Conservation (phyloP, 2,888 invertebrate genomes). For the Hypsopygia costalis region DNA sequence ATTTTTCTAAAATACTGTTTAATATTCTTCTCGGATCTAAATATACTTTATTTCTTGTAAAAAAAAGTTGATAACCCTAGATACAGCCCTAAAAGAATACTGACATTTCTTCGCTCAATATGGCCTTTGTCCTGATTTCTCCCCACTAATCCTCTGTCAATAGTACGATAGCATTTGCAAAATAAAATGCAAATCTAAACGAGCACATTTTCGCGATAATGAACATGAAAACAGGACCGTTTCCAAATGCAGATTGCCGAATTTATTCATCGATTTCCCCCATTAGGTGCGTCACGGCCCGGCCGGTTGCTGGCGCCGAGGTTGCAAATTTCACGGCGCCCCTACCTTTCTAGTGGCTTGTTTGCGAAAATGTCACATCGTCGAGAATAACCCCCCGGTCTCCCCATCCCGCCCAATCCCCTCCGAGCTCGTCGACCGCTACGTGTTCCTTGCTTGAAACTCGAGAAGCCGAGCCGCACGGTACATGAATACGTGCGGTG, state of each 20-base stretch:
- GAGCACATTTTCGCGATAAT: conserved; percentile 30
- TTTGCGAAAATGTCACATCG: conserved; percentile 71
- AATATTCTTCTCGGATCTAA: too few relatives aligned
- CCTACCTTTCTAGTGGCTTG: conserved; percentile 47
- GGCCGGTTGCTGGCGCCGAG: conserved; percentile 42
- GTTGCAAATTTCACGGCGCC: conserved; percentile 51
- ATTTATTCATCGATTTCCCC: conserved; percentile 57
- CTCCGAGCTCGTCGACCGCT: conserved; percentile 31
- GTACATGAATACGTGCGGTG: conserved; percentile 36
- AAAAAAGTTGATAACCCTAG: too few relatives aligned
- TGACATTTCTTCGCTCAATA: too few relatives aligned
- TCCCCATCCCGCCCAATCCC: conserved; percentile 22
- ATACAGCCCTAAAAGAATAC: too few relatives aligned
- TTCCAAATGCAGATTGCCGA: conserved; percentile 30
- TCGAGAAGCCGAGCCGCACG: conserved; percentile 31
- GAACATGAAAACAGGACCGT: conserved; percentile 26
- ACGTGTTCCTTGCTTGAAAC: conserved; percentile 50
- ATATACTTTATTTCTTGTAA: too few relatives aligned
- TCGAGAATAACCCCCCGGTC: conserved; percentile 28
- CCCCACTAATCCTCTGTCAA: too few relatives aligned
- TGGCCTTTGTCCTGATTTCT: too few relatives aligned
- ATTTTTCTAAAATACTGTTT: too few relatives aligned
- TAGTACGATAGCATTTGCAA: conserved; percentile 1
- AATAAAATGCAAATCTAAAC: conserved; percentile 24
- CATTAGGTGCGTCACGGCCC: conserved; percentile 40